A percentile compares a stretch with the other conserved stretches of the same genome.
Conservation (phyloP, 2,113 vertebrate species). For the Brachyhypopomus gauderio region DNA sequence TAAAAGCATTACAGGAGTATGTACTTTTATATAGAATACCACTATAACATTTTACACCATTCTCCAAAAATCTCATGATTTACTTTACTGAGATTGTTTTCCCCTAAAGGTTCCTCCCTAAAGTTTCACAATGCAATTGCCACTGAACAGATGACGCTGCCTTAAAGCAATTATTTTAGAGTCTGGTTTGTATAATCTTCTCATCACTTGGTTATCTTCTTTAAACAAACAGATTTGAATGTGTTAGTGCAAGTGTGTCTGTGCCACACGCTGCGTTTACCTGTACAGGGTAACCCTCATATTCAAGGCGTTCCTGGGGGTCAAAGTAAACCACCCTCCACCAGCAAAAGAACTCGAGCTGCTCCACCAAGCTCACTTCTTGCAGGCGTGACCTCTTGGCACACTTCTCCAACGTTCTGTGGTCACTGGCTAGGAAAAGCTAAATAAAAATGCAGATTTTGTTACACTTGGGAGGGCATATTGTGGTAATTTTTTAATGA, state of each 20-base stretch:
- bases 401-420: conserved; percentile 75
- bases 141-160: too few relatives aligned
- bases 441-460: conserved; percentile 59
- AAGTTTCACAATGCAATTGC: too few relatives aligned
- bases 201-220: too few relatives aligned
- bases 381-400: conserved; percentile 83
- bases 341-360: conserved; percentile 73
- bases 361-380: conserved; percentile 78
- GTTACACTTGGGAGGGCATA: too few relatives aligned
- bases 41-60: not conserved
- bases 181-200: too few relatives aligned
- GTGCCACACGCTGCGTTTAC: conserved; percentile 56
- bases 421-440: conserved; percentile 87
- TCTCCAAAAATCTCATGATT: not conserved
- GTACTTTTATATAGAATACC: not conserved
- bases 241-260: not conserved
- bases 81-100: too few relatives aligned
- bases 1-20: too few relatives aligned
- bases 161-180: too few relatives aligned
- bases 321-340: conserved; percentile 83
- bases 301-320: conserved; percentile 85
- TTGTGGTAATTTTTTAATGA: too few relatives aligned
- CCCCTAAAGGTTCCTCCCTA: too few relatives aligned
- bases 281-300: conserved; percentile 81
- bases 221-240: not conserved